Percentiles rank a stretch among this genome's conserved stretches.
These are phyloP conservation scores for Coregonus clupeaformis DNA, from an alignment of 2,113 vertebrate genomes.

Conservation along the genomic window DNA sequence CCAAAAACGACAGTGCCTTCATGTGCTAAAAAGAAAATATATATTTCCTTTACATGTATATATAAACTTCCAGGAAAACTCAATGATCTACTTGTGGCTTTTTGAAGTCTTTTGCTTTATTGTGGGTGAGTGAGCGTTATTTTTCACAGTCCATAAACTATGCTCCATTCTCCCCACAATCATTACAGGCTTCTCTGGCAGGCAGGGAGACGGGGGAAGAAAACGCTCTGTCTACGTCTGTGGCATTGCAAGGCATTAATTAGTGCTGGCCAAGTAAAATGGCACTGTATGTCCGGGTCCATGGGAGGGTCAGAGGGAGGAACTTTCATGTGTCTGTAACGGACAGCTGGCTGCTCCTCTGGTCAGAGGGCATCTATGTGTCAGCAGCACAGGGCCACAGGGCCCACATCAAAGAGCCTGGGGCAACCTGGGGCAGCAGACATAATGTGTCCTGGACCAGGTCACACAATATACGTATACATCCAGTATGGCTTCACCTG, in stretches of 20 bases:
- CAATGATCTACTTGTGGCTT: conserved; percentile 71
- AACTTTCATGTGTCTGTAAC: conserved; percentile 64
- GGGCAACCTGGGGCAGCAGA: not conserved
- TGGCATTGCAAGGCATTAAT: conserved; percentile 80
- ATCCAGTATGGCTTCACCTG: no score
- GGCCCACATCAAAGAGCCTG: conserved; percentile 13
- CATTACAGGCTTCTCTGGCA: conserved; percentile 45
- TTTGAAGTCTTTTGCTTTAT: conserved; percentile 62
- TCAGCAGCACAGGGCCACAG: conserved; percentile 33
- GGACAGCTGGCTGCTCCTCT: conserved; percentile 65
- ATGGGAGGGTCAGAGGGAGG: conserved; percentile 47
- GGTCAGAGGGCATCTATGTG: conserved; percentile 53
- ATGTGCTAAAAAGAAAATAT: conserved; percentile 7
- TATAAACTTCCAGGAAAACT: conserved; percentile 67
- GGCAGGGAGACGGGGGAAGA: conserved; percentile 20
- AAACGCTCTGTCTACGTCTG: conserved; percentile 73
- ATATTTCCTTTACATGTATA: conserved; percentile 23
- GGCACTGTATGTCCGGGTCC: conserved; percentile 60
- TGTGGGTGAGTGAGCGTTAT: conserved; percentile 52
- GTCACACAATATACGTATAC: conserved; percentile 8
- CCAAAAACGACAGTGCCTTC: conserved; percentile 11
- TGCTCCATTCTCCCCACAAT: conserved; percentile 63
- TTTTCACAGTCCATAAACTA: conserved; percentile 72
- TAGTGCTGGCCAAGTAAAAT: conserved; percentile 76
- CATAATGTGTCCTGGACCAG: conserved; percentile 11